Evolutionary conservation across 37 sponge, comb jelly and placozoan genomes (phyloP).

Genomic region (Cladorhizidae sp.): DNA sequence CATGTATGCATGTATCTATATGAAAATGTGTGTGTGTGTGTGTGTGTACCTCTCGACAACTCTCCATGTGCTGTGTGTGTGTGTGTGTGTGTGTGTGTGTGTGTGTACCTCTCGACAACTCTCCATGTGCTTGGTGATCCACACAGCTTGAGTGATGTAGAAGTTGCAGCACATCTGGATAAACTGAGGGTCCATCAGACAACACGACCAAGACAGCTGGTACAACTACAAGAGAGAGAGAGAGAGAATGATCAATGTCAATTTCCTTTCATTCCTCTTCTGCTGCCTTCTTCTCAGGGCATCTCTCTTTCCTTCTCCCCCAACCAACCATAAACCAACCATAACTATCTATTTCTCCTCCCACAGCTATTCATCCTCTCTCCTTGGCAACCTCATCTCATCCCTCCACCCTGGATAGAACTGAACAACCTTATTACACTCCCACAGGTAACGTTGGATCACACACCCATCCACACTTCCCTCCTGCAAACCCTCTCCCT

Average conservation of each 20-base stretch:
- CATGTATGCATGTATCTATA: no score
- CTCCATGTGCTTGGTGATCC: conserved; percentile 68
- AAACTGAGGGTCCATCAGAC: conserved; percentile 71
- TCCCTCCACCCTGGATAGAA: no score
- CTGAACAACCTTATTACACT: no score
- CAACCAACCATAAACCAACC: not conserved
- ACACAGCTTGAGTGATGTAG: conserved; percentile 81
- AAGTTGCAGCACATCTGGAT: conserved; percentile 64
- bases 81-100: not conserved
- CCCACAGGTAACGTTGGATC: no score
- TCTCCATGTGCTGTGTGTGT: conserved; percentile 52
- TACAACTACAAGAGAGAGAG: conserved; percentile 36
- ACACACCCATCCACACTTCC: no score
- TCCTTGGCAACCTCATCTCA: no score
- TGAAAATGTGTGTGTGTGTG: not conserved
- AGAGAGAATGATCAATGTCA: not conserved
- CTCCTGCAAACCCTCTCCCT: not conserved
- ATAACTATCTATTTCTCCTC: no score
- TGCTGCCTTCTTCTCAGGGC: conserved; percentile 50
- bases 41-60: conserved; percentile 29
- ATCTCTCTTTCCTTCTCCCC: conserved; percentile 8
- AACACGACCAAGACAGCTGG: conserved; percentile 28
- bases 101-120: conserved; percentile 34
- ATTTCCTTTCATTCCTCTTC: no score
- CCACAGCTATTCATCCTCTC: no score